phyloP scores from a whole-genome alignment of 2,797 vertebrate genomes.

The Gambusia yucatana region DNA sequence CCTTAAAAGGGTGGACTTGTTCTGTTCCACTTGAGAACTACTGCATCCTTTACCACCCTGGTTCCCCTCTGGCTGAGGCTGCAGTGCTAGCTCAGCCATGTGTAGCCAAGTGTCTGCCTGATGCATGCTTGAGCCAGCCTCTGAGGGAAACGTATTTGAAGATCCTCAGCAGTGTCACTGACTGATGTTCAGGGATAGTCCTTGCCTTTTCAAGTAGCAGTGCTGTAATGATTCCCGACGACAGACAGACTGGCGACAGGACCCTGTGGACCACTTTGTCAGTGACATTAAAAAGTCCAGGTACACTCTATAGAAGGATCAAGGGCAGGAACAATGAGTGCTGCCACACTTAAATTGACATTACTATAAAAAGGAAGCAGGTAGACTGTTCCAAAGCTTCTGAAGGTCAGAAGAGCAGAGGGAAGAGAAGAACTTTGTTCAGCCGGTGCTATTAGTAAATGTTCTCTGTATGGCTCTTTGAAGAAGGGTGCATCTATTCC shows the following conservation, averaged over 20 bases:
- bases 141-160: conserved; percentile 56
- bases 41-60: conserved; percentile 41
- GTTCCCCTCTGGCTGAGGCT: conserved; percentile 45
- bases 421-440: conserved; percentile 33
- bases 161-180: conserved; percentile 57
- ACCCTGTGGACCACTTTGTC: conserved; percentile 75
- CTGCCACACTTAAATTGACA: conserved; percentile 71
- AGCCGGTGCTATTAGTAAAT: conserved; percentile 11
- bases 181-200: conserved; percentile 69
- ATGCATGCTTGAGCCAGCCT: conserved; percentile 22
- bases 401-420: conserved; percentile 63
- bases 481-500: conserved; percentile 19
- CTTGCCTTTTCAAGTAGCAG: conserved; percentile 74
- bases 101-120: conserved; percentile 43
- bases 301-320: conserved; percentile 71
- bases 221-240: conserved; percentile 72
- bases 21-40: conserved; percentile 40
- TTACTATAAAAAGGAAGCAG: conserved; percentile 65
- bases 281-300: conserved; percentile 75
- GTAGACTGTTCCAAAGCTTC: conserved; percentile 47
- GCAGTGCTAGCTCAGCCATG: conserved; percentile 51
- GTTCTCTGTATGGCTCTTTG: conserved; percentile 7
- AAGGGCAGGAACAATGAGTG: conserved; percentile 74
- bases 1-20: conserved; percentile 34
- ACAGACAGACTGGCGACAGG: conserved; percentile 68